Evolutionary conservation across 2,797 vertebrate genomes (phyloP), one percentile per base, ranked within the genome.

Genomic region (Xenentodon cancila): DNA sequence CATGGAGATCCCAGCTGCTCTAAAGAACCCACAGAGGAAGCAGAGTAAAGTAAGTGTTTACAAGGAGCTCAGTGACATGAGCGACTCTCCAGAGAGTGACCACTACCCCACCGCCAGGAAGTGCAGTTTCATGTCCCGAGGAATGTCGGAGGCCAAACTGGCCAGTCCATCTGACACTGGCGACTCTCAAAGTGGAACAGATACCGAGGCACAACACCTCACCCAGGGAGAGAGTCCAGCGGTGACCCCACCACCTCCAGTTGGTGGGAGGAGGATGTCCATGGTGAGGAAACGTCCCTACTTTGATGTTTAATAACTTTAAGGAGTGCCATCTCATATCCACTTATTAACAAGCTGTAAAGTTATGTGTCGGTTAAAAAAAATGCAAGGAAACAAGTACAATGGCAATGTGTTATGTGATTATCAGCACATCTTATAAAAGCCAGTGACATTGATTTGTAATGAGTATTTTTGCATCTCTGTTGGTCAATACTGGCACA

Each of bases 81-180:
- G 92, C 2, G 92, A 92, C 22, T 96, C 94, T 15, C 85, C 84
- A 0, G 94, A 95, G 44, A 95, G 93, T 32, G 93, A 89, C 22
- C 92, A 89, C 86, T 81, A 82, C 64, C 90, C 89, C 1, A 90
- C 90, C 4, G 89, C 88, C 63, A 92, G 91, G 58, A 96, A 97
- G 76, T 89, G 93, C 71, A 97, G 96, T 63, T 96, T 95, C 58
- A 93, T 96, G 82, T 96, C 95, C 37, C 92, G 94, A 52, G 90
- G 92, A n/a, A 27, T 97, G 64, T 94, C 94, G 0, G 94, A 96
- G 42, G 94, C 88, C 74, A 89, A 87, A 56, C 69, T 89, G 64
- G 84, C 79, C 48, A 93, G 91, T 59, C 77, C 85, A 5, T 92
- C 93, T 4, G 93, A 89, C 55, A 96, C 92, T 22, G 67, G 64